phyloP scores from a whole-genome alignment of 1,140 invertebrate species.

The Drosophila ohnishii region DNA sequence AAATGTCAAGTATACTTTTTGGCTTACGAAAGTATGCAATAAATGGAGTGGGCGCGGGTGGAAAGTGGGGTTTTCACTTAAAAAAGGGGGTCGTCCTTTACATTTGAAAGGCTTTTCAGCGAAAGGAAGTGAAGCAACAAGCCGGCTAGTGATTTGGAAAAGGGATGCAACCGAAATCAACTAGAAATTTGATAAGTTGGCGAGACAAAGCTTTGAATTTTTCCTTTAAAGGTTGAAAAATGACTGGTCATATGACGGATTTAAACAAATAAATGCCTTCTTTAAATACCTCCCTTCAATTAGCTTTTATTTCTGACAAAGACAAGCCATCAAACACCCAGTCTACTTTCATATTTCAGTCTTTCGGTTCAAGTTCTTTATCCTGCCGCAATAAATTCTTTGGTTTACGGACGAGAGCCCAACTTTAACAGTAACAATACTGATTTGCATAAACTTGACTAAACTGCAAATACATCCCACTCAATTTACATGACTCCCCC shows the following conservation, averaged over 20 bases:
- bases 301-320: not conserved
- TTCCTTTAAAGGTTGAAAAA: no score
- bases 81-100: slow-evolving; percentile 9
- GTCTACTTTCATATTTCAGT: not conserved
- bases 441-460: slow-evolving; percentile 60
- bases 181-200: not conserved
- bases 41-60: not conserved
- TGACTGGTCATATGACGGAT: no score
- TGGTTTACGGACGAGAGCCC: slow-evolving; percentile 3
- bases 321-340: not conserved
- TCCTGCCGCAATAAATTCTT: slow-evolving; percentile 14
- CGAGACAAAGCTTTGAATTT: not conserved
- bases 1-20: slow-evolving; percentile 76
- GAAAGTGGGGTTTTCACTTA: not conserved
- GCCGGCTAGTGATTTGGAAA: slow-evolving; percentile 21
- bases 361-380: slow-evolving; percentile 1
- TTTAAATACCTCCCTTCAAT: not conserved
- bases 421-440: slow-evolving; percentile 23
- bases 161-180: slow-evolving; percentile 1
- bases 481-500: slow-evolving; percentile 35
- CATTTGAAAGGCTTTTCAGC: slow-evolving; percentile 38
- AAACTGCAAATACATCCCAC: slow-evolving; percentile 55
- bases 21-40: slow-evolving; percentile 61
- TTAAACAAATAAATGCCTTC: no score
- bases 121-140: slow-evolving; percentile 21